A percentile compares a stretch with the other conserved stretches of the same genome.
phyloP scores from a whole-genome alignment of 2,113 vertebrate species.

The Nestor notabilis region DNA sequence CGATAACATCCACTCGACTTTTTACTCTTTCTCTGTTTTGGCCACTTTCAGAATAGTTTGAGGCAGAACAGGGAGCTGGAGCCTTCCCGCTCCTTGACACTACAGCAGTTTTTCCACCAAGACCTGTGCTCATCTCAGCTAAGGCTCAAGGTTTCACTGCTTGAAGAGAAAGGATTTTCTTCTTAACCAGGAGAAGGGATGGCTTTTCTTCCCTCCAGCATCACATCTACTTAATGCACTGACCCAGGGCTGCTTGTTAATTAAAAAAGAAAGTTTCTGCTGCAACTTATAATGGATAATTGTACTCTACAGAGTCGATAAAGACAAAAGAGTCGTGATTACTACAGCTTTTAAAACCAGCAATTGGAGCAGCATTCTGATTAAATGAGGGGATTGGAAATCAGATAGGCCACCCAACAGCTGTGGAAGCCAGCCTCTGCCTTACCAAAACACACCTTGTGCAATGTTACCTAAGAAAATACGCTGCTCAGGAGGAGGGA shows the following conservation, averaged over 20 bases:
- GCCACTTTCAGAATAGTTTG: neutral
- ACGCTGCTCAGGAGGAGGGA: neutral
- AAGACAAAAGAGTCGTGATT: neutral
- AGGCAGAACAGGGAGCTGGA: neutral
- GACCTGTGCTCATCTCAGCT: neutral
- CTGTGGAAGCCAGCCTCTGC: neutral
- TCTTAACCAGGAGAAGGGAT: neutral
- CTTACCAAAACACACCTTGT: neutral
- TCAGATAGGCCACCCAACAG: rapidly evolving
- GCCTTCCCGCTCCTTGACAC: neutral
- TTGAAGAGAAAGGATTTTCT: neutral
- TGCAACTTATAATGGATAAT: neutral
- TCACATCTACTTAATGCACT: neutral
- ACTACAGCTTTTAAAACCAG: neutral
- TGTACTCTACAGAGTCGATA: neutral
- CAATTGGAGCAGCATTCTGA: neutral
- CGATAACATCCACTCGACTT: neutral
- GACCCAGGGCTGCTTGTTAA: neutral
- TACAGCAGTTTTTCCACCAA: neutral
- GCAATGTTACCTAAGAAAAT: neutral
- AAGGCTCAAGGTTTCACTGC: neutral
- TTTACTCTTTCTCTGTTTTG: neutral
- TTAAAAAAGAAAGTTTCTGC: conserved; percentile 20
- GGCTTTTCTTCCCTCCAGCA: neutral
- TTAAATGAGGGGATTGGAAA: neutral